phyloP scores from a whole-genome alignment of 2,113 vertebrate genomes.

The Zonotrichia leucophrys region DNA sequence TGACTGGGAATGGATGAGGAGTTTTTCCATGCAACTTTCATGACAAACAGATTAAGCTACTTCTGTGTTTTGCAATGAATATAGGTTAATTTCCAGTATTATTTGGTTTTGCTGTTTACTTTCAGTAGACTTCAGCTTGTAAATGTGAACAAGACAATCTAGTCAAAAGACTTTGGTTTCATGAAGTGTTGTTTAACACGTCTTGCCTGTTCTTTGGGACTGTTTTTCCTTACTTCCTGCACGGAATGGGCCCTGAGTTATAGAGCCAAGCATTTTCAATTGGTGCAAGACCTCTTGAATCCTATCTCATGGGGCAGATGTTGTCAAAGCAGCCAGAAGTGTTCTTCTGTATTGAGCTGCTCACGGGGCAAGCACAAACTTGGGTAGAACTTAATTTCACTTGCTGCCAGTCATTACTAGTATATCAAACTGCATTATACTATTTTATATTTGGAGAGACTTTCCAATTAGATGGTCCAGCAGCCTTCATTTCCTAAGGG shows the following conservation, averaged over 20 bases:
- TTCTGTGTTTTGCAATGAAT: not conserved
- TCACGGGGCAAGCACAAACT: not conserved
- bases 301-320: accelerated
- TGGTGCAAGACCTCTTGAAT: not conserved
- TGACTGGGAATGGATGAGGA: not conserved
- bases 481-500: not conserved
- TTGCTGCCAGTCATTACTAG: not conserved
- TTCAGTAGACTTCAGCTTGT: not conserved
- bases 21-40: not conserved
- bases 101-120: not conserved
- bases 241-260: not conserved
- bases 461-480: not conserved
- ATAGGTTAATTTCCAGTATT: not conserved
- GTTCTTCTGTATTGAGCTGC: not conserved
- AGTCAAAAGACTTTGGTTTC: not conserved
- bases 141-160: not conserved
- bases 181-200: not conserved
- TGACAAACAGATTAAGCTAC: not conserved
- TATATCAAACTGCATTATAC: not conserved
- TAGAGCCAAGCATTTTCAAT: not conserved
- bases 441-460: not conserved
- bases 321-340: not conserved
- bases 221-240: not conserved
- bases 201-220: not conserved
- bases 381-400: not conserved